A percentile compares a stretch with the other conserved stretches of the same genome.
These are phyloP conservation scores for Phymastichus coffea DNA, from an alignment of 1,140 invertebrate species.

Conservation along the genomic window DNA sequence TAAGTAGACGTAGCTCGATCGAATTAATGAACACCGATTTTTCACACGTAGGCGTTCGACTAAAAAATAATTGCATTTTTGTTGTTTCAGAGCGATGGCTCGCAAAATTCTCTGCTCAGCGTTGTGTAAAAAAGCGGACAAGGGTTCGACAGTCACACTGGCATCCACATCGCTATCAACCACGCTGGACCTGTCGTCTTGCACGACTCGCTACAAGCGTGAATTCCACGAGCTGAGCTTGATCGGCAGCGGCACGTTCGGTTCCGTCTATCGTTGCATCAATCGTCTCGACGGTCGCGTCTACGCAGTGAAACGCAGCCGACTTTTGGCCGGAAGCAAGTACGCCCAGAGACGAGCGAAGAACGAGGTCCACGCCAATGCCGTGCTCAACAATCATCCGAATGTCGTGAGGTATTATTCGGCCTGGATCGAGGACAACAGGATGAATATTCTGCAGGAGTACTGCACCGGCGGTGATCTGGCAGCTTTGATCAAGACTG, in stretches of 20 bases:
- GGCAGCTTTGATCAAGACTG: slow-evolving; percentile 59
- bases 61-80: no score
- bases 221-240: slow-evolving; percentile 80
- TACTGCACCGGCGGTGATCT: slow-evolving; percentile 90
- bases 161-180: no score
- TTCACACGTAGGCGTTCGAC: no score
- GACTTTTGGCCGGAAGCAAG: slow-evolving; percentile 76
- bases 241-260: slow-evolving; percentile 85
- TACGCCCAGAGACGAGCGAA: slow-evolving; percentile 80
- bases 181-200: slow-evolving; percentile 72
- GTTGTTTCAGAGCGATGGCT: no score
- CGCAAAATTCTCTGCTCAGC: no score
- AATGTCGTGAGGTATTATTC: slow-evolving; percentile 91
- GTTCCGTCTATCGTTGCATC: slow-evolving; percentile 84
- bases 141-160: no score
- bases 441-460: slow-evolving; percentile 92
- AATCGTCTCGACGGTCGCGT: slow-evolving; percentile 88
- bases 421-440: slow-evolving; percentile 90
- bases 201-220: slow-evolving; percentile 81
- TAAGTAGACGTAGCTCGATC: no score
- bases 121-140: no score
- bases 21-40: no score
- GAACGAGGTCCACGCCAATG: slow-evolving; percentile 92
- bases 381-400: slow-evolving; percentile 82
- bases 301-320: slow-evolving; percentile 88